Conservation (phyloP, 1,140 invertebrate species). For the Diorhabda elongata region DNA sequence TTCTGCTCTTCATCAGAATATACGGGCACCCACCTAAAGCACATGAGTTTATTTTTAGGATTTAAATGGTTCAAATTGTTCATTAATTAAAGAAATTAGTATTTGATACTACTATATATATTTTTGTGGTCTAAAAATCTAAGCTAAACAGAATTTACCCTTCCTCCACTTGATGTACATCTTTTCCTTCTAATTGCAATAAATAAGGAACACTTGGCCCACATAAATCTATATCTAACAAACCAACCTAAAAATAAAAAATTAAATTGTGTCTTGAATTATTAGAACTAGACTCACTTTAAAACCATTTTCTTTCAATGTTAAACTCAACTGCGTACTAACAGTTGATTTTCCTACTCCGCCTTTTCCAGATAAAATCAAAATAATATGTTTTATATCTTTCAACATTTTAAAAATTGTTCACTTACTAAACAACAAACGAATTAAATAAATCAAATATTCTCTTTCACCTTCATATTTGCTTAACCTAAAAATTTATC, state of each 20-base stretch:
- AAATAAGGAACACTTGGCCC: constrained; percentile 78
- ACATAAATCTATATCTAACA: constrained; percentile 91
- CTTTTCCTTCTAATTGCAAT: constrained; percentile 63
- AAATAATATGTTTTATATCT: constrained; percentile 82
- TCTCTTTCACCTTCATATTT: no score
- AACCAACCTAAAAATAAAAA: constrained; percentile 62
- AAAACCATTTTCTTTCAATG: constrained; percentile 72
- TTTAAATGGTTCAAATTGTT: not conserved
- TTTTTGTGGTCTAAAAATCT: not conserved
- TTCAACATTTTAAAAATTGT: constrained; percentile 51
- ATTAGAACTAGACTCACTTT: constrained; percentile 59
- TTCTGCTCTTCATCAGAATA: constrained; percentile 82
- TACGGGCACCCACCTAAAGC: constrained; percentile 78
- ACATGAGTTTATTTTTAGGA: not conserved
- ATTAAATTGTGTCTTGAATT: not conserved
- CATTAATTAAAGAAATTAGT: not conserved
- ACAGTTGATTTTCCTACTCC: constrained; percentile 96
- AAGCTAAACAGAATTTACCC: constrained; percentile 33
- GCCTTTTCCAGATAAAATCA: constrained; percentile 94
- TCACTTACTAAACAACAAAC: no score
- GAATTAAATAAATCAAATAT: no score
- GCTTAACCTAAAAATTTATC: not conserved
- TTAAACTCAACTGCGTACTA: constrained; percentile 81
- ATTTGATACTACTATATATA: not conserved
- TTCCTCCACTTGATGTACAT: constrained; percentile 75